Conservation (phyloP, 2,888 invertebrate species). For the Brenthis daphne region DNA sequence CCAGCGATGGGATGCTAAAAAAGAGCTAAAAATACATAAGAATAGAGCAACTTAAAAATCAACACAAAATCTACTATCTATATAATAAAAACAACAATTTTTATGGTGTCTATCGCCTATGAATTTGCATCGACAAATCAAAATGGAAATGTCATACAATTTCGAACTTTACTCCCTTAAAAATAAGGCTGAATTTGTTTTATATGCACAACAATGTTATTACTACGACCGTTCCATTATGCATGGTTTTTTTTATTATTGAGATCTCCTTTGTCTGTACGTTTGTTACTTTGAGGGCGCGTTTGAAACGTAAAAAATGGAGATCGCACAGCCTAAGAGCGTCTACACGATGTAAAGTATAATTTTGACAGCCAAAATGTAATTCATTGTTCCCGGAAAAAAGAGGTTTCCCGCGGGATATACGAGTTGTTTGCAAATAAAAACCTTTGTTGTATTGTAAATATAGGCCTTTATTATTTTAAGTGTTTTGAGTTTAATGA, state of each 20-base stretch:
- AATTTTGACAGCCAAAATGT: not conserved
- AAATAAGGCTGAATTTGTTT: not conserved
- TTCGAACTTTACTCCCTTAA: not conserved
- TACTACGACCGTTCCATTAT: conserved; percentile 15
- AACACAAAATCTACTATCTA: not conserved
- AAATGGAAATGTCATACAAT: not conserved
- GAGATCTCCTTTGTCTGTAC: conserved; percentile 17
- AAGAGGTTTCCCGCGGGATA: no score
- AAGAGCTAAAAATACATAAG: no score
- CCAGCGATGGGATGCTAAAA: no score
- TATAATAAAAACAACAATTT: conserved; percentile 7
- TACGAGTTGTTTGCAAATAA: no score
- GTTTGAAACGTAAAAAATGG: conserved; percentile 3
- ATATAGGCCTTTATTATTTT: no score
- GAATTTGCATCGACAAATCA: conserved; percentile 19
- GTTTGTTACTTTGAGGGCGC: conserved; percentile 14
- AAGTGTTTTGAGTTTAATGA: no score
- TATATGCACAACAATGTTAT: not conserved
- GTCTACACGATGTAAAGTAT: not conserved
- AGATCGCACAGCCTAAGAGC: not conserved
- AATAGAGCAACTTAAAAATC: not conserved
- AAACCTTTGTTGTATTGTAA: no score
- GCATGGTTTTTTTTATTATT: conserved; percentile 18
- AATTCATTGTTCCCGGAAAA: not conserved
- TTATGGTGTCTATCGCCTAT: conserved; percentile 9